Conservation (phyloP, 2,888 invertebrate genomes). For the Phrixothrix hirtus region DNA sequence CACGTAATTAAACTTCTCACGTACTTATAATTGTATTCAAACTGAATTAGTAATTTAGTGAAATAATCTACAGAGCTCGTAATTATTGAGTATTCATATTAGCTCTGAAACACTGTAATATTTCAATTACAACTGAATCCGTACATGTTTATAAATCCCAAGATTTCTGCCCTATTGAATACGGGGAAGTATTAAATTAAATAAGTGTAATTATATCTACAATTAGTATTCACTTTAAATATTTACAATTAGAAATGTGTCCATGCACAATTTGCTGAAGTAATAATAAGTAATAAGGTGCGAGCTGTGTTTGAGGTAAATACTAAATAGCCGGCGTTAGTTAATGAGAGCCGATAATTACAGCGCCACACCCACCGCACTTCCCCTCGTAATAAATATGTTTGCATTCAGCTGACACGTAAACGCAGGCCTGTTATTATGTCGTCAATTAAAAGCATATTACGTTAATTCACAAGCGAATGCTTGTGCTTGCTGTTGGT, state of each 20-base stretch:
- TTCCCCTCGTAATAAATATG: constrained; percentile 46
- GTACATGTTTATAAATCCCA: not conserved
- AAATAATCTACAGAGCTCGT: constrained; percentile 12
- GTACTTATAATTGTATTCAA: constrained; percentile 18
- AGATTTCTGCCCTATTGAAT: not conserved
- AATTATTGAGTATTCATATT: constrained; percentile 9
- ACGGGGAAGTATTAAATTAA: not conserved
- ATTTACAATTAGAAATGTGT: constrained; percentile 14
- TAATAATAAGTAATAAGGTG: constrained; percentile 21
- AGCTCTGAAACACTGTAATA: not conserved
- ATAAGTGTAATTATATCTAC: not conserved
- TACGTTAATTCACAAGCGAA: constrained; percentile 39
- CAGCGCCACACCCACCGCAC: constrained; percentile 43
- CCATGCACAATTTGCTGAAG: constrained; percentile 12
- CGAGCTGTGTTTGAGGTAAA: constrained; percentile 30
- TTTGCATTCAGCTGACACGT: constrained; percentile 46
- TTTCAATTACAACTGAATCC: no score
- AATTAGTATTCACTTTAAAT: not conserved
- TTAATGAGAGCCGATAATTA: constrained; percentile 46
- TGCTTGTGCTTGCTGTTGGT: constrained; percentile 13
- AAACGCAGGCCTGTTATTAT: constrained; percentile 50
- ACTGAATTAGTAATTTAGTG: constrained; percentile 12
- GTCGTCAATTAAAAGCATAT: constrained; percentile 52
- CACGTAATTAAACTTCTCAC: constrained; percentile 18
- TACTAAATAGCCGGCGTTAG: constrained; percentile 32